Evolutionary conservation across 2,113 vertebrate genomes (phyloP).

Genomic region (Chunga burmeisteri): DNA sequence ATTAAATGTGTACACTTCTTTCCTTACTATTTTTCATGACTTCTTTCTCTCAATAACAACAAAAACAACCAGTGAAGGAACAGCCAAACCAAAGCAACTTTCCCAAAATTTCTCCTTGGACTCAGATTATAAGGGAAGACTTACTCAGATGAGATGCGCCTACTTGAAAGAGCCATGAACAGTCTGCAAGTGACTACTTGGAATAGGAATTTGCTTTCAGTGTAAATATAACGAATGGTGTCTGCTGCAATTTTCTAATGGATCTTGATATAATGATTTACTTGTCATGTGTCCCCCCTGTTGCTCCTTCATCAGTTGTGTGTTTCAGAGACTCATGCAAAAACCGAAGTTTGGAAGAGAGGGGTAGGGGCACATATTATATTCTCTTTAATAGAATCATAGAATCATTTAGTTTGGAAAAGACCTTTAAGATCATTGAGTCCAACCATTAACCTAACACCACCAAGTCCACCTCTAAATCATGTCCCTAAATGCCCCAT

Average conservation of each 20-base stretch:
- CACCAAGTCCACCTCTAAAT: background rate
- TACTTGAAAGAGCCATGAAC: background rate
- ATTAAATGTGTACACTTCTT: background rate
- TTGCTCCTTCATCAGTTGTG: background rate
- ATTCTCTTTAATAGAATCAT: background rate
- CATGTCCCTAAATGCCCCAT: background rate
- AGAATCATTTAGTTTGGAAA: background rate
- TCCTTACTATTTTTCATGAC: background rate
- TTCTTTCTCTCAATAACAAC: background rate
- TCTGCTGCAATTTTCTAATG: background rate
- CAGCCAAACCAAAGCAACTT: background rate
- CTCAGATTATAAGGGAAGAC: background rate
- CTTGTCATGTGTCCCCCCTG: background rate
- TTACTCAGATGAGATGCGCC: background rate
- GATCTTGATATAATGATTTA: background rate
- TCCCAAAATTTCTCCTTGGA: background rate
- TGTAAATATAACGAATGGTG: background rate
- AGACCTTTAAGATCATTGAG: background rate
- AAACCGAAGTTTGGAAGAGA: background rate
- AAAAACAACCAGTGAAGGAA: background rate
- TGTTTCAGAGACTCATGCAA: background rate
- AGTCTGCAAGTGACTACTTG: background rate
- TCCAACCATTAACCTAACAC: background rate
- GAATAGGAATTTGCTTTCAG: background rate
- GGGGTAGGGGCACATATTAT: background rate